These are phyloP conservation scores for Salvelinus namaycush DNA, from an alignment of 2,113 vertebrate genomes.

Conservation along the genomic window DNA sequence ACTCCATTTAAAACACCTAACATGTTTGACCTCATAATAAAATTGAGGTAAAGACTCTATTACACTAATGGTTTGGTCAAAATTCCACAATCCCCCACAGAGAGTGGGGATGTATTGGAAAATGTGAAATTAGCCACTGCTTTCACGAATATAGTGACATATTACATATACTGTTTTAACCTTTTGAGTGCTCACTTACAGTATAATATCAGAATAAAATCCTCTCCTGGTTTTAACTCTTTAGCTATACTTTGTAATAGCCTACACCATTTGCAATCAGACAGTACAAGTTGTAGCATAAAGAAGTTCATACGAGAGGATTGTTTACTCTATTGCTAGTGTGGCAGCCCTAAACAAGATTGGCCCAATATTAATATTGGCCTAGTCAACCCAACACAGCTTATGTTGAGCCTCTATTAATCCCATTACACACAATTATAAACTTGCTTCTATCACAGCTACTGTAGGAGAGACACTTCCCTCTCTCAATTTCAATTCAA, in stretches of 20 bases:
- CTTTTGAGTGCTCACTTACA: no score
- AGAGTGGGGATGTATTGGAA: constrained; percentile 28
- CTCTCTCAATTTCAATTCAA: not conserved
- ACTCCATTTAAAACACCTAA: constrained; percentile 40
- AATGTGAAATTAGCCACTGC: constrained; percentile 37
- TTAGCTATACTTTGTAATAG: no score
- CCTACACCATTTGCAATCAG: no score
- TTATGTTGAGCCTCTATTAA: not conserved
- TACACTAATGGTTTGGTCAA: constrained; percentile 52
- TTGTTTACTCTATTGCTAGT: not conserved
- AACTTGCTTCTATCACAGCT: not conserved
- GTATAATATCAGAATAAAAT: no score
- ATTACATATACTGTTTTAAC: no score
- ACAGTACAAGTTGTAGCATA: no score
- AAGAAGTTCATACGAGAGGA: not conserved
- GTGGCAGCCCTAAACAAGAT: not conserved
- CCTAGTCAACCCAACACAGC: not conserved
- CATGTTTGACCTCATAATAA: constrained; percentile 48
- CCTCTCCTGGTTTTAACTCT: no score
- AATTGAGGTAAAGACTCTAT: constrained; percentile 49
- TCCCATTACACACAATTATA: not conserved
- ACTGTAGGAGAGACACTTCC: not conserved
- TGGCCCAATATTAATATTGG: not conserved
- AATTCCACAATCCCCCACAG: constrained; percentile 29
- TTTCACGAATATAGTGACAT: no score